A percentile compares a stretch with the other conserved stretches of the same genome.
phyloP scores from a whole-genome alignment of 53 echinoderm and acorn worm species.

The Crossaster papposus region DNA sequence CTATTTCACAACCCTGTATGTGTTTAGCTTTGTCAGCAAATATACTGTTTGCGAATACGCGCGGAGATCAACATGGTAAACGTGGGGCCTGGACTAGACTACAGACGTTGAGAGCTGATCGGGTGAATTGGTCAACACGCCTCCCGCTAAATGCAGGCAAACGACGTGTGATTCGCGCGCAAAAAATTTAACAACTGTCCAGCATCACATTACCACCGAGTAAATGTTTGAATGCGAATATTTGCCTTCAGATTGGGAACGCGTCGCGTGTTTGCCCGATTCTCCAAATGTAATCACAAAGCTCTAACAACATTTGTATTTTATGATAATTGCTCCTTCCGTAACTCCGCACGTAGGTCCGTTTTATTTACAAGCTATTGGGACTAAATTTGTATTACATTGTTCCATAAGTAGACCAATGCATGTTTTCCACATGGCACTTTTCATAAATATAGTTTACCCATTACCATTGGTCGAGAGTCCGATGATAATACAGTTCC shows the following conservation, averaged over 20 bases:
- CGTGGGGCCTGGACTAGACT: neutral
- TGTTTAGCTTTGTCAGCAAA: neutral
- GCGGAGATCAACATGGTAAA: neutral
- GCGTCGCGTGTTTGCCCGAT: constrained; percentile 24
- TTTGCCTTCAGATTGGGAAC: constrained; percentile 39
- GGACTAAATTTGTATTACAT: too few relatives aligned
- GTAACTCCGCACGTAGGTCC: neutral
- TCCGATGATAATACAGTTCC: too few relatives aligned
- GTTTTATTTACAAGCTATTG: too few relatives aligned
- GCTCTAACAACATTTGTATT: neutral
- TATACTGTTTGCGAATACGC: neutral
- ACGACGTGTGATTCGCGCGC: neutral
- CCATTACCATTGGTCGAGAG: too few relatives aligned
- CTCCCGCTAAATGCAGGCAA: neutral
- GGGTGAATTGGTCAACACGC: neutral
- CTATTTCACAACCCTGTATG: neutral
- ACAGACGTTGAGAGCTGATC: neutral
- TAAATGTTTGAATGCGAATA: constrained; percentile 22
- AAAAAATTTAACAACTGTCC: neutral
- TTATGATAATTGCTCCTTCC: neutral
- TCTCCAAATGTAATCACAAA: constrained; percentile 10
- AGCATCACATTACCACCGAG: neutral
- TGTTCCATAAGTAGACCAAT: too few relatives aligned
- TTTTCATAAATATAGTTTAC: too few relatives aligned
- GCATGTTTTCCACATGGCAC: too few relatives aligned